Evolutionary conservation across 1,140 invertebrate species (phyloP).

Genomic region (Ruditapes philippinarum): DNA sequence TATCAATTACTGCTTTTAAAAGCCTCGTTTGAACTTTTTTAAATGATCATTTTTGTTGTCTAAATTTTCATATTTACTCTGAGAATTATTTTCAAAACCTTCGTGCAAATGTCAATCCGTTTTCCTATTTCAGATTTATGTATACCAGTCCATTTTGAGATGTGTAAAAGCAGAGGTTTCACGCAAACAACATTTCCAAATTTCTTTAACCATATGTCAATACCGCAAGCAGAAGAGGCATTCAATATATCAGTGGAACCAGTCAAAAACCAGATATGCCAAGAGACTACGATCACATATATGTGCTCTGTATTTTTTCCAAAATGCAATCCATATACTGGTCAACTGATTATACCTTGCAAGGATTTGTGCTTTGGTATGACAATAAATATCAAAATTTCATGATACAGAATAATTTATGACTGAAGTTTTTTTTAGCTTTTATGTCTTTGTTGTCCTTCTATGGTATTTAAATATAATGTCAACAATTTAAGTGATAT

Average conservation of each 20-base stretch:
- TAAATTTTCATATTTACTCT: no score
- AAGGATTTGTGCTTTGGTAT: slow-evolving; percentile 18
- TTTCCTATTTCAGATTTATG: slow-evolving; percentile 27
- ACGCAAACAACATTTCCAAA: slow-evolving; percentile 25
- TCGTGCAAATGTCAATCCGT: no score
- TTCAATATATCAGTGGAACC: background rate
- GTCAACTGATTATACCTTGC: background rate
- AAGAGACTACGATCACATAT: background rate
- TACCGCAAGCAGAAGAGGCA: background rate
- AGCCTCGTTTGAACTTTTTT: no score
- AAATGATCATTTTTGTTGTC: no score
- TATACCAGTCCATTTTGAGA: slow-evolving; percentile 29
- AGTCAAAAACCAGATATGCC: background rate
- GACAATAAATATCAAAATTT: no score
- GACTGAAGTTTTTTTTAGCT: no score
- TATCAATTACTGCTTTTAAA: no score
- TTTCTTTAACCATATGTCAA: background rate
- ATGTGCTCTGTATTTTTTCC: slow-evolving; percentile 44
- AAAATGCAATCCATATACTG: slow-evolving; percentile 28
- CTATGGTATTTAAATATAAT: no score
- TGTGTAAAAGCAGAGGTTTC: slow-evolving; percentile 24
- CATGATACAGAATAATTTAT: no score
- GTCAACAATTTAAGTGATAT: no score
- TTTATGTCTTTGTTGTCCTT: no score
- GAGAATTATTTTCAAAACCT: no score